Percentiles rank a stretch among this genome's conserved stretches.
These are phyloP conservation scores for Agelas oroides DNA, from an alignment of 37 sponge, comb jelly and placozoan species.

Conservation along the genomic window DNA sequence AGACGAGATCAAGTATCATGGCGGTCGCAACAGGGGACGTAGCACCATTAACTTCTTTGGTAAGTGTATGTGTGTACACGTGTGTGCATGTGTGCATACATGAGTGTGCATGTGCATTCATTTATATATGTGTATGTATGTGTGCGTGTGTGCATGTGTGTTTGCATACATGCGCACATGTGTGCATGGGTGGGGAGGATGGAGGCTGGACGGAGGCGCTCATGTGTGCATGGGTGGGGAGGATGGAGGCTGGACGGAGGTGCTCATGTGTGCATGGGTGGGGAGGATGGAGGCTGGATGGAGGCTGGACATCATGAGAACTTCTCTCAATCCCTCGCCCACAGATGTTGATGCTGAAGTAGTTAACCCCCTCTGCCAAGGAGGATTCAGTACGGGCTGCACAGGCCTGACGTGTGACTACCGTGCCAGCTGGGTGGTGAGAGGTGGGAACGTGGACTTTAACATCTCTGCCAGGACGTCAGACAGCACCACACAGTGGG, in stretches of 20 bases:
- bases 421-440: constrained; percentile 15
- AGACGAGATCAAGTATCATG: constrained; percentile 84
- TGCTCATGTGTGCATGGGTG: too few species aligned
- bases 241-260: too few species aligned
- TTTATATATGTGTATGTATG: too few species aligned
- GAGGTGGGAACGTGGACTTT: constrained; percentile 26
- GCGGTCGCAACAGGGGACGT: constrained; percentile 49
- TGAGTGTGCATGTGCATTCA: background rate
- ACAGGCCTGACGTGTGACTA: constrained; percentile 10
- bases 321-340: background rate
- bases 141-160: too few species aligned
- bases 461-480: constrained; percentile 19
- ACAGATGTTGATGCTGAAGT: background rate
- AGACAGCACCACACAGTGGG: constrained; percentile 20
- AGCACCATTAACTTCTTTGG: constrained; percentile 71
- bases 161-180: too few species aligned
- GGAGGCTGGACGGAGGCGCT: too few species aligned
- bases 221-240: too few species aligned
- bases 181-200: too few species aligned
- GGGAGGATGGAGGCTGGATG: too few species aligned
- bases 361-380: background rate
- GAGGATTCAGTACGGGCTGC: constrained; percentile 15
- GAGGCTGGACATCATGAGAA: too few species aligned
- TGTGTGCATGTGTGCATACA: constrained; percentile 7
- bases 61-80: constrained; percentile 29